Evolutionary conservation across 2,888 invertebrate species (phyloP).

Genomic region (Elysia crispata): DNA sequence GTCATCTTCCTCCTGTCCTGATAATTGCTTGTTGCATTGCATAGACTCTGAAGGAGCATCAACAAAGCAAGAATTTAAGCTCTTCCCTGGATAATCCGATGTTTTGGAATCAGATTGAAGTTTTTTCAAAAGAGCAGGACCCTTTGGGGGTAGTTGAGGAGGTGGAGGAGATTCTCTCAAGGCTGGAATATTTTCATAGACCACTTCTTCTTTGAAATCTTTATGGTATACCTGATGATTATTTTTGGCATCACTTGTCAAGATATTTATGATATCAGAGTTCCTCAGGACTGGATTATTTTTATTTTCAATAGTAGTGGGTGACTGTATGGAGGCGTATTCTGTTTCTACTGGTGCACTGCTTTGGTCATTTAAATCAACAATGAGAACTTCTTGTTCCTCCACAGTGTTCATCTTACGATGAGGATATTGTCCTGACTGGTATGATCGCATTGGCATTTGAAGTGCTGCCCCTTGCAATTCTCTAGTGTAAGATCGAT

Average conservation of each 20-base stretch:
- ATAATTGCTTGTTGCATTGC: too few relatives aligned
- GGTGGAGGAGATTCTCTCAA: constrained; percentile 58
- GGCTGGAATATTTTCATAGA: constrained; percentile 64
- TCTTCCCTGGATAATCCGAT: too few relatives aligned
- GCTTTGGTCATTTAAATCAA: constrained; percentile 28
- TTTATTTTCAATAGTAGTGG: background rate
- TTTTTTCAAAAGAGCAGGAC: constrained; percentile 63
- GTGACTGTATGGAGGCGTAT: background rate
- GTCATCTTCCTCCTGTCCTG: background rate
- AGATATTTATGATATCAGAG: constrained; percentile 19
- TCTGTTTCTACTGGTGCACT: background rate
- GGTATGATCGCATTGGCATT: background rate
- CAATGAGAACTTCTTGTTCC: constrained; percentile 43
- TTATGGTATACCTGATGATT: background rate
- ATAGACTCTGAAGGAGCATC: too few relatives aligned
- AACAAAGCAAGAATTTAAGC: too few relatives aligned
- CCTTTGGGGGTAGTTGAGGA: constrained; percentile 71
- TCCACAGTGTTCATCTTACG: background rate
- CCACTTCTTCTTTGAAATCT: constrained; percentile 53
- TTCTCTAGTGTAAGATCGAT: background rate
- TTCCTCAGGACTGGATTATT: background rate
- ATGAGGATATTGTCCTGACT: background rate
- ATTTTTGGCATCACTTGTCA: constrained; percentile 25
- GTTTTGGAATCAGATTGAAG: constrained; percentile 6
- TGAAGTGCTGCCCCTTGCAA: background rate